Evolutionary conservation across 2,113 vertebrate species (phyloP), one percentile per base, ranked within the genome.

Genomic region (Caretta caretta): DNA sequence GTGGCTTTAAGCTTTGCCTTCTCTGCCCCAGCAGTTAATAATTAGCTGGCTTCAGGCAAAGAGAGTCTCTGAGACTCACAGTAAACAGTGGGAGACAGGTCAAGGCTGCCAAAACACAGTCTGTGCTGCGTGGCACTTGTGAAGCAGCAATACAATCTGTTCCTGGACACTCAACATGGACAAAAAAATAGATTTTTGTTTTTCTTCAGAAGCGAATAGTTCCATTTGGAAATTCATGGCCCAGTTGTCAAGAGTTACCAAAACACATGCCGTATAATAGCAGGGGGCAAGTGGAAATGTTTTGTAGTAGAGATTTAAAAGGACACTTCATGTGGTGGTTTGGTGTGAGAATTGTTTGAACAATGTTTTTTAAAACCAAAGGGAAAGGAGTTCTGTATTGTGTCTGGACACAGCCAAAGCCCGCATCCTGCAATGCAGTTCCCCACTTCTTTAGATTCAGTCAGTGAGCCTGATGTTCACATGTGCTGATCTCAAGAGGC

Each of bases 31-130:
- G 38, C 17, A 46, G 62, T 78, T 93, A 91, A 83, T 88, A 83
- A 89, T 90, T 87, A 88, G 19, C 35, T 81, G 38, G 35, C 5
- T 93, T 95, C 35, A 92, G 80, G 48, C 53, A 95, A 83, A 89
- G 14, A n/a, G 1, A 9, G 11, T 3, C 29, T 93, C n/a, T 79
- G 79, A 10, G 20, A 5, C 80, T 96, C 90, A 85, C 87, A 91
- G 42, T 31, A 86, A 94, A 80, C 17, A 1, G 1, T 49, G 13
- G 35, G 85, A 92, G 53, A 69, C 2, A 13, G 14, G 35, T 79
- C 90, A 76, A 88, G 92, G 62, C 59, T 86, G 57, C 91, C 88
- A 84, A 85, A 95, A 78, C 50, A 31, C 22, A 90, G 54, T 50
- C 49, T 65, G 42, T 84, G 27, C 62, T 48, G 42, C 46, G 5